A percentile compares a stretch with the other conserved stretches of the same genome.
Conservation (phyloP, 1,140 invertebrate genomes). For the Tribolium madens region DNA sequence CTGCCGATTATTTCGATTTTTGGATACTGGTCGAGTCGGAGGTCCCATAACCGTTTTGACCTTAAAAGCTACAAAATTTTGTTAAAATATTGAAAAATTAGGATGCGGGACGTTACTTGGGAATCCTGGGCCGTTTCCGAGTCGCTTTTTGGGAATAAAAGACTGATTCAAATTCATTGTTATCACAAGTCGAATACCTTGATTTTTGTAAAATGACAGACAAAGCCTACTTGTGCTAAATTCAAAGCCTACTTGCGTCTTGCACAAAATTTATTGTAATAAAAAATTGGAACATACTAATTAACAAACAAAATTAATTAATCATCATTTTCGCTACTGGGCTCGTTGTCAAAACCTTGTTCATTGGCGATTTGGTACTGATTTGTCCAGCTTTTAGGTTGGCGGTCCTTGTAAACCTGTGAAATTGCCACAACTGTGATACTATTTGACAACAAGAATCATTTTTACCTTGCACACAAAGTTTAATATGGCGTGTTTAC, state of each 20-base stretch:
- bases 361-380: constrained; percentile 53
- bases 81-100: neutral
- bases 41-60: neutral
- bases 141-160: constrained; percentile 7
- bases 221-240: constrained; percentile 25
- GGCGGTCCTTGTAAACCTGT: constrained; percentile 46
- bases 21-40: neutral
- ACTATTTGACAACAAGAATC: neutral
- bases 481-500: constrained; percentile 55
- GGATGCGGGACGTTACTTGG: neutral
- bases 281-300: too few species aligned
- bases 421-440: constrained; percentile 10
- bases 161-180: constrained; percentile 40
- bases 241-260: too few species aligned
- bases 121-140: neutral
- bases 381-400: constrained; percentile 54
- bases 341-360: constrained; percentile 46
- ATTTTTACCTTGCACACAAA: constrained; percentile 58
- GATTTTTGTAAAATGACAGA: neutral
- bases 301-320: too few species aligned
- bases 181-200: neutral
- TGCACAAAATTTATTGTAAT: too few species aligned
- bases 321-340: neutral
- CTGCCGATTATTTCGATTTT: neutral
- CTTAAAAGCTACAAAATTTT: neutral